These are phyloP conservation scores for Agrochola circellaris DNA, from an alignment of 2,888 invertebrate species.

Conservation along the genomic window DNA sequence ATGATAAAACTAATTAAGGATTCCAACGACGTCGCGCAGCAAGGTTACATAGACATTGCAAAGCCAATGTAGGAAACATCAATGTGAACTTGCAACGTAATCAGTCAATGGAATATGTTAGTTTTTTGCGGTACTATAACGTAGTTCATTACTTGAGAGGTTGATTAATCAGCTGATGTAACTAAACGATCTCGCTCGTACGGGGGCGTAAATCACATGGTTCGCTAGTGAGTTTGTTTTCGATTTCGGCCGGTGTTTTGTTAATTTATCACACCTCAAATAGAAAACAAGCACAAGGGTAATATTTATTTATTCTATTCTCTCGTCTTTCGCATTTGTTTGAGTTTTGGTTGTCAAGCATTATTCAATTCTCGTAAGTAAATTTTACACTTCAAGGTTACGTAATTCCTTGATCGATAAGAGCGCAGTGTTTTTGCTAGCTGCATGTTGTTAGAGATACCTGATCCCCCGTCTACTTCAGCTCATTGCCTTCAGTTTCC, in stretches of 20 bases:
- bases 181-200: constrained; percentile 38
- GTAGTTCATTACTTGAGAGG: constrained; percentile 44
- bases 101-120: constrained; percentile 45
- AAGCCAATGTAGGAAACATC: constrained; percentile 53
- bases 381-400: constrained; percentile 34
- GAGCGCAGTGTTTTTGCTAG: constrained; percentile 21
- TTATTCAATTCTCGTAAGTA: constrained; percentile 16
- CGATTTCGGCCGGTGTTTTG: constrained; percentile 34
- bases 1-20: constrained; percentile 50
- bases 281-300: constrained; percentile 53
- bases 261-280: constrained; percentile 43
- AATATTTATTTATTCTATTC: constrained; percentile 12
- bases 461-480: constrained; percentile 32
- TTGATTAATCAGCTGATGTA: constrained; percentile 55
- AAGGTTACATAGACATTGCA: constrained; percentile 55
- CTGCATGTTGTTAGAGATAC: constrained; percentile 27
- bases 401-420: constrained; percentile 20
- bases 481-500: constrained; percentile 47
- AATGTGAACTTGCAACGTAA: constrained; percentile 53
- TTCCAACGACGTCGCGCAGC: constrained; percentile 52
- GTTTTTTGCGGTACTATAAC: constrained; percentile 43
- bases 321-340: constrained; percentile 21
- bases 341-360: constrained; percentile 15
- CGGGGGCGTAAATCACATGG: constrained; percentile 31
- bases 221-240: constrained; percentile 40